Percentiles rank a stretch among this genome's conserved stretches.
Conservation (phyloP, 2,797 vertebrate genomes). For the Neopelma chrysocephalum region DNA sequence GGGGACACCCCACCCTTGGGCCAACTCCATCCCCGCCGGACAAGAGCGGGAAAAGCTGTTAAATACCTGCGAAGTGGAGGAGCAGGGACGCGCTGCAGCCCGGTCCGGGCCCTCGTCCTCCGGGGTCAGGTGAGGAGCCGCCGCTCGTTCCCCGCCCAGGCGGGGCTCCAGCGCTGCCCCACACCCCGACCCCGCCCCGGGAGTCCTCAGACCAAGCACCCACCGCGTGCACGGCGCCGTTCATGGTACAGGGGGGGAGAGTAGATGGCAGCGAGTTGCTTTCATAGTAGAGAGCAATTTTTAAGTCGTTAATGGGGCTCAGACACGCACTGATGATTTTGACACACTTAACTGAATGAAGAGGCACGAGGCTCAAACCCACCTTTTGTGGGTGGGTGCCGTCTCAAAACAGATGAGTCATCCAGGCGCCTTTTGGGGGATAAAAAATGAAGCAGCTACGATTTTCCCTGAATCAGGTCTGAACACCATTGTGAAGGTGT, state of each 20-base stretch:
- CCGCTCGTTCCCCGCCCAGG: neutral
- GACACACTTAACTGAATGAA: neutral
- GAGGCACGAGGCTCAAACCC: neutral
- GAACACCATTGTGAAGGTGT: fast-evolving
- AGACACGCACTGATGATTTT: fast-evolving
- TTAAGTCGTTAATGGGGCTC: neutral
- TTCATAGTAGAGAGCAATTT: fast-evolving
- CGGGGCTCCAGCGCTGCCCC: neutral
- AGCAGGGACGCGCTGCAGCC: neutral
- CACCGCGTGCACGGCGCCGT: fast-evolving
- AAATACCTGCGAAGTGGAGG: neutral
- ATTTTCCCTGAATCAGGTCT: neutral
- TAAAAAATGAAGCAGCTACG: neutral
- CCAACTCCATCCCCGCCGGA: neutral
- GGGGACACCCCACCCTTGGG: fast-evolving
- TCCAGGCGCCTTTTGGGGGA: neutral
- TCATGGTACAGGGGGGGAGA: fast-evolving
- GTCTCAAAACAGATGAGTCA: neutral
- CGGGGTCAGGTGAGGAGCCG: neutral
- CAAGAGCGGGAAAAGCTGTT: fast-evolving
- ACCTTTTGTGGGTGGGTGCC: neutral
- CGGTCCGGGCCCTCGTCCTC: neutral
- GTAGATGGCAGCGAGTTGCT: fast-evolving
- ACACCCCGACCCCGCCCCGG: fast-evolving
- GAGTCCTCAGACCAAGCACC: fast-evolving